A percentile compares a stretch with the other conserved stretches of the same genome.
These are phyloP conservation scores for Astreopora myriophthalma DNA, from an alignment of 64 coral and sea anemone genomes.

Conservation along the genomic window DNA sequence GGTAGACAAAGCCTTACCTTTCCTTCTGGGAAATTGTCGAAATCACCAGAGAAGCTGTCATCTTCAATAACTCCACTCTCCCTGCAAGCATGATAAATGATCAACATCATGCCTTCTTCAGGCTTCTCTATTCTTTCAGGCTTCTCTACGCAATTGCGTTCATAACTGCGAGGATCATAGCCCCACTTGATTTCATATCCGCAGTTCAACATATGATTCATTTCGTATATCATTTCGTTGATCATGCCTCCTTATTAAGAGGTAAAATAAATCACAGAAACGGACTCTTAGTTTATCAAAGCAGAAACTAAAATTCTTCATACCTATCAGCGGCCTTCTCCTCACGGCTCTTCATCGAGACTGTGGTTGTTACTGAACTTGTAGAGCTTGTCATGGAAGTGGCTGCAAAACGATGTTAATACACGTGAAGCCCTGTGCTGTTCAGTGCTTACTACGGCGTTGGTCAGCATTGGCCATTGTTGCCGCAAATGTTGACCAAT, in stretches of 20 bases:
- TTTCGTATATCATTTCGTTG: too few relatives aligned
- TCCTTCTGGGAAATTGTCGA: conserved; percentile 80
- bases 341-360: conserved; percentile 81
- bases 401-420: not conserved
- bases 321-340: conserved; percentile 92
- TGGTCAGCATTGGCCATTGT: not conserved
- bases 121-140: too few relatives aligned
- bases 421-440: not conserved
- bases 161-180: too few relatives aligned
- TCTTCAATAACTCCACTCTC: conserved; percentile 99
- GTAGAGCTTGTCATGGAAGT: conserved; percentile 79
- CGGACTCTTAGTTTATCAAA: not conserved
- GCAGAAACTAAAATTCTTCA: not conserved
- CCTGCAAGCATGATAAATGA: conserved; percentile 55
- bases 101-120: not conserved
- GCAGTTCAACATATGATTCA: too few relatives aligned
- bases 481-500: not conserved
- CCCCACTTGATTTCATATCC: too few relatives aligned
- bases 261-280: not conserved
- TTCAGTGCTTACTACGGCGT: not conserved
- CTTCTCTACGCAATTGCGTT: too few relatives aligned
- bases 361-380: conserved; percentile 72
- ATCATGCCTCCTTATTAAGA: too few relatives aligned
- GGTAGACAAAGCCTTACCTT: conserved; percentile 57
- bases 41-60: conserved; percentile 90